Evolutionary conservation across 2,888 invertebrate species (phyloP).

Genomic region (Hirtodrosophila confusa): DNA sequence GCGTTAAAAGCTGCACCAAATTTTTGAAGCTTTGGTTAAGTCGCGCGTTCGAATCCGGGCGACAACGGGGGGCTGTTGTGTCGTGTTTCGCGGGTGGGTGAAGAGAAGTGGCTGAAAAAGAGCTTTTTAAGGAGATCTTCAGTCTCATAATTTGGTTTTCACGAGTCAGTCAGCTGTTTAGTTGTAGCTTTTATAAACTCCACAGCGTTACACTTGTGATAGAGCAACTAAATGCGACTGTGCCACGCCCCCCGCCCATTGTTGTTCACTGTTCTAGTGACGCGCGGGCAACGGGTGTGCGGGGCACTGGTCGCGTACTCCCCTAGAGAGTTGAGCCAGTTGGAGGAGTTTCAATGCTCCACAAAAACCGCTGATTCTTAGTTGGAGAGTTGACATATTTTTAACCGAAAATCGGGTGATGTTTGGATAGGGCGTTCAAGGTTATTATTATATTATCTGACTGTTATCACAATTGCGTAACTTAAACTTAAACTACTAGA

Average conservation of each 20-base stretch:
- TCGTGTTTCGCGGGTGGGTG: too few relatives aligned
- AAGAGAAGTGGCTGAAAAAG: too few relatives aligned
- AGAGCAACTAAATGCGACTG: conserved; percentile 69
- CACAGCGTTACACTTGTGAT: conserved; percentile 83
- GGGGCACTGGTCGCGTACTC: conserved; percentile 63
- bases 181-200: conserved; percentile 59
- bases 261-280: conserved; percentile 80
- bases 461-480: conserved; percentile 57
- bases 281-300: conserved; percentile 61
- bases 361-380: conserved; percentile 63
- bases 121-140: conserved; percentile 6
- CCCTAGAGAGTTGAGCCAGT: conserved; percentile 82
- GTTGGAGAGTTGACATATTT: conserved; percentile 79
- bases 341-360: conserved; percentile 14
- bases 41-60: conserved; percentile 40
- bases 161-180: conserved; percentile 82
- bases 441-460: conserved; percentile 11
- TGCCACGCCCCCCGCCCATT: conserved; percentile 57
- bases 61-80: too few relatives aligned
- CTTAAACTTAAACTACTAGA: not conserved
- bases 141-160: conserved; percentile 38
- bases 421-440: conserved; percentile 14
- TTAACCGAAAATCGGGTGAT: not conserved
- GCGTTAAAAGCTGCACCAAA: conserved; percentile 34
- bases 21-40: conserved; percentile 4